Evolutionary conservation across 1,140 invertebrate species (phyloP), one percentile per base, ranked within the genome.

Genomic region (Neodiprion virginianus): DNA sequence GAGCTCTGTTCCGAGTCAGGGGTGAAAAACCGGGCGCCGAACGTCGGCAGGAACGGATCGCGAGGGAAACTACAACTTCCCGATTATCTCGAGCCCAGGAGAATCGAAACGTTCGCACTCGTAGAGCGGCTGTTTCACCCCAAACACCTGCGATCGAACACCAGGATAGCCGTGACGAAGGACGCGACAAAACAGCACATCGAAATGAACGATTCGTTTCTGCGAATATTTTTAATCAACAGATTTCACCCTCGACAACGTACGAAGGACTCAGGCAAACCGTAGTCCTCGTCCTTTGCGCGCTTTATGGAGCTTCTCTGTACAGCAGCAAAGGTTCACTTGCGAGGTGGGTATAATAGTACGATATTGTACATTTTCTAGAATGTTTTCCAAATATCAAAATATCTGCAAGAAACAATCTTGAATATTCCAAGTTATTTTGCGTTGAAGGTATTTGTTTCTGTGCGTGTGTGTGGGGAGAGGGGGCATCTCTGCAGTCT

Each of bases 241-340:
- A 61, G 53, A 5, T 61, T 61, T 17, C n/a, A 14, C 53, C 53
- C n/a, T 61, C 53, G n/a, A 14, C 68, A 21, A 76, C 28, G 53
- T 75, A 71, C 71, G 75, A 79, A 23, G 49, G 69, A 17, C 47
- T 77, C 1, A 77, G 74, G 23, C 84, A 87, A 67, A 76, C 76
- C 47, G 8, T 85, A 1, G 7, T 86, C 0, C 72, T 85, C 65
- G 80, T 65, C 8, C 79, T 87, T 68, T 87, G 82, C 53, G 72
- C 79, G 7, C 10, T 84, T 69, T 87, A 87, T 47, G 81, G 83
- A 47, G 71, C 79, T 48, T 84, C 84, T 14, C 69, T 87, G 67
- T 81, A 81, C 48, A 78, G 79, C 5, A 74, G 77, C 10, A 86
- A 87, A 77, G 75, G 75, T 40, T 74, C 76, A 48, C 71, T 71